These are phyloP conservation scores for Didymodactylos carnosus DNA, from an alignment of 2,888 invertebrate species.

Conservation along the genomic window DNA sequence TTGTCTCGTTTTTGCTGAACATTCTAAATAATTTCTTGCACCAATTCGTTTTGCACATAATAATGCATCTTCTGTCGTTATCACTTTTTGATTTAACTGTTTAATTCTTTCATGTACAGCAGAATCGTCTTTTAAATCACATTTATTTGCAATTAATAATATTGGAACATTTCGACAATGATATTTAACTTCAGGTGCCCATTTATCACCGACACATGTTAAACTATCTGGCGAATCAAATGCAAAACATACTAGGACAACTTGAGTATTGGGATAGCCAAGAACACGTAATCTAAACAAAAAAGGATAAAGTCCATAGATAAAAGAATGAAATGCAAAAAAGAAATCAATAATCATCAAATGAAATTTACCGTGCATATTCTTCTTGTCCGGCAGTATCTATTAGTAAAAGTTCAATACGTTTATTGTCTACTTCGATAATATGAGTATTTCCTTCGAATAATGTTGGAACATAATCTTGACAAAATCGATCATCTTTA, in stretches of 20 bases:
- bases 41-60: conserved; percentile 87
- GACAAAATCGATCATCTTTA: conserved; percentile 92
- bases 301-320: neutral
- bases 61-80: conserved; percentile 79
- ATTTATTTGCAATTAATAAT: conserved; percentile 17
- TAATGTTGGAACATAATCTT: conserved; percentile 94
- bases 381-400: conserved; percentile 19
- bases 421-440: conserved; percentile 88
- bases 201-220: conserved; percentile 18
- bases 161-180: conserved; percentile 12
- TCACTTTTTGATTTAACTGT: conserved; percentile 91
- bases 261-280: conserved; percentile 19
- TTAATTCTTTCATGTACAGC: conserved; percentile 42
- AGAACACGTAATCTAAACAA: conserved; percentile 16
- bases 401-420: conserved; percentile 55
- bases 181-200: conserved; percentile 17
- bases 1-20: conserved; percentile 52
- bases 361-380: conserved; percentile 16
- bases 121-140: conserved; percentile 33
- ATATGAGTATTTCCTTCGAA: conserved; percentile 98
- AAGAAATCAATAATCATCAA: neutral
- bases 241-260: conserved; percentile 17
- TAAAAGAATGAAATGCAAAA: neutral
- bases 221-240: conserved; percentile 18
- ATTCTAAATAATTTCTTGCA: conserved; percentile 75